Conservation (phyloP, 2,888 invertebrate species). For the Tetranychus truncatus region DNA sequence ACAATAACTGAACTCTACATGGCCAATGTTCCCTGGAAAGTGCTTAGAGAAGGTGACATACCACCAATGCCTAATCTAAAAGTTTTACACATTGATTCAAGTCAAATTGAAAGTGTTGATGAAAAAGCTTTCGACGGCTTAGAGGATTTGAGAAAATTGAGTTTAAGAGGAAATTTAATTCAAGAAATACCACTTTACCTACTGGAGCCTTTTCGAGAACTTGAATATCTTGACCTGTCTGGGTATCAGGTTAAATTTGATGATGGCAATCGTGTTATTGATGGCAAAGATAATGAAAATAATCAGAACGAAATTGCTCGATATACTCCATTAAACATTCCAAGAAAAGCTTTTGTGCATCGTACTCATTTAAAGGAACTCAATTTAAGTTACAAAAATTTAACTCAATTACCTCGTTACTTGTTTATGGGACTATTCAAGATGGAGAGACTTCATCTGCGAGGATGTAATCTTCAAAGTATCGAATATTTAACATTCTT, state of each 20-base stretch:
- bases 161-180: conserved; percentile 17
- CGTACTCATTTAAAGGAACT: conserved; percentile 18
- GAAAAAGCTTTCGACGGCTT: conserved; percentile 16
- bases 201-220: conserved; percentile 18
- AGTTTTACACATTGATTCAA: conserved; percentile 14
- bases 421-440: conserved; percentile 19
- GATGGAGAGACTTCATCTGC: conserved; percentile 19
- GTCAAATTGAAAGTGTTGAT: conserved; percentile 17
- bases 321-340: conserved; percentile 14
- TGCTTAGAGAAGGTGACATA: conserved; percentile 12
- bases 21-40: conserved; percentile 6
- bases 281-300: background rate
- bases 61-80: conserved; percentile 21
- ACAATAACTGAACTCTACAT: conserved; percentile 13
- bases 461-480: conserved; percentile 16
- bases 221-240: conserved; percentile 17
- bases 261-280: background rate
- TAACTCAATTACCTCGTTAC: conserved; percentile 16
- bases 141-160: conserved; percentile 11
- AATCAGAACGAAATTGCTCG: background rate
- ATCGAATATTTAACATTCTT: conserved; percentile 20
- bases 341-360: conserved; percentile 16
- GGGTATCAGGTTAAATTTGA: conserved; percentile 13
- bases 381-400: conserved; percentile 17
- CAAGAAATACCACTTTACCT: conserved; percentile 13